Conservation (phyloP, 2,888 invertebrate genomes). For the Tinea pellionella region DNA sequence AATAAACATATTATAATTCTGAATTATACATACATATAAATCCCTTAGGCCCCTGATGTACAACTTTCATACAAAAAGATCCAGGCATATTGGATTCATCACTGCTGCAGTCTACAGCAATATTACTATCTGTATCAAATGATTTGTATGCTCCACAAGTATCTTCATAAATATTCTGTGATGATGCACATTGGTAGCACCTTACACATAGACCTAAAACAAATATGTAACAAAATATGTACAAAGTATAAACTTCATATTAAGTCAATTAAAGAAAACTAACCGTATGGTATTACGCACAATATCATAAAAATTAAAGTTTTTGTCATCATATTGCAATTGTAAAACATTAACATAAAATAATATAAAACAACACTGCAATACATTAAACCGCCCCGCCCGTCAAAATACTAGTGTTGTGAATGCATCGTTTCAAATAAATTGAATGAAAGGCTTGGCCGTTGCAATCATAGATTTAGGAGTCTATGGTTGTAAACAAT, state of each 20-base stretch:
- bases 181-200: conserved; percentile 95
- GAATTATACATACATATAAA: conserved; percentile 88
- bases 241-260: too few species aligned
- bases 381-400: not conserved
- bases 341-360: not conserved
- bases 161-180: conserved; percentile 83
- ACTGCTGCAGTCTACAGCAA: conserved; percentile 92
- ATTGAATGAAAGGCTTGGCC: not conserved
- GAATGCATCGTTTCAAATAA: not conserved
- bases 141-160: conserved; percentile 90
- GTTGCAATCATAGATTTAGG: too few species aligned
- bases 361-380: not conserved
- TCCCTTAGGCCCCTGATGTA: conserved; percentile 93
- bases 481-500: not conserved
- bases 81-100: conserved; percentile 95
- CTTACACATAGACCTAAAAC: conserved; percentile 76
- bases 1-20: too few species aligned
- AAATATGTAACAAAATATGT: too few species aligned
- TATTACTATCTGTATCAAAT: conserved; percentile 87
- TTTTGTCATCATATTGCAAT: conserved; percentile 18
- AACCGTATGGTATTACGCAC: conserved; percentile 25
- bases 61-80: conserved; percentile 95
- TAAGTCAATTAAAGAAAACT: conserved; percentile 3
- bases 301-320: conserved; percentile 20
- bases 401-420: not conserved